Evolutionary conservation across 1,140 invertebrate species (phyloP).

Genomic region (Bombus waltoni): DNA sequence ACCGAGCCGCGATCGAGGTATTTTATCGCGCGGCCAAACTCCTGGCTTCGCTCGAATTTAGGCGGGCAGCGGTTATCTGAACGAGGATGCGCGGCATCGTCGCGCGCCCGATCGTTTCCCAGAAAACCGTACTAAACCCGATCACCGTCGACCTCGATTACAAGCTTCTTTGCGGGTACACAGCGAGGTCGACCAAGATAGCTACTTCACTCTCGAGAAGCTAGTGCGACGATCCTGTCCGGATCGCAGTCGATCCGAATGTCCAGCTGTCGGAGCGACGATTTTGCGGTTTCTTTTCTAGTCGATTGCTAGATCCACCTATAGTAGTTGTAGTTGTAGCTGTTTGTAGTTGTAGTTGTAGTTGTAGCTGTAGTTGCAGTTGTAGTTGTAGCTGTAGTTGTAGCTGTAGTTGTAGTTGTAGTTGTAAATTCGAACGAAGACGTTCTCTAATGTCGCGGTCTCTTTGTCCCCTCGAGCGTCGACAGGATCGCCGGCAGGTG

Average conservation of each 20-base stretch:
- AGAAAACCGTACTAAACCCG: constrained; percentile 24
- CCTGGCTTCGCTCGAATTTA: constrained; percentile 9
- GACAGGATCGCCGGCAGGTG: constrained; percentile 40
- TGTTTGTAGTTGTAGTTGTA: no score
- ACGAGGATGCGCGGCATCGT: not conserved
- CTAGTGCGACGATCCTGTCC: constrained; percentile 1
- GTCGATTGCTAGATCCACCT: not conserved
- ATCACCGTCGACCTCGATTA: constrained; percentile 31
- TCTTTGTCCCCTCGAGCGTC: constrained; percentile 33
- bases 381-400: no score
- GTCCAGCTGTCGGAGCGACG: not conserved
- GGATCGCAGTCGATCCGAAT: no score
- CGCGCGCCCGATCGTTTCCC: not conserved
- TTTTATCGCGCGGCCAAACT: no score
- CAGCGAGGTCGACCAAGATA: constrained; percentile 31
- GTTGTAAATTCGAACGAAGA: constrained; percentile 25
- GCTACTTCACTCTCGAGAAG: constrained; percentile 19
- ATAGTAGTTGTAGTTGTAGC: no score
- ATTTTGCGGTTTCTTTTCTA: not conserved
- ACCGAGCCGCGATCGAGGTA: not conserved
- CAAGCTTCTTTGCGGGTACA: constrained; percentile 1
- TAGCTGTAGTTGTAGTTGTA: no score
- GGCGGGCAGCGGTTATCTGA: constrained; percentile 5
- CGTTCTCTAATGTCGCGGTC: constrained; percentile 22
- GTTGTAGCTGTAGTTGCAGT: no score